These are phyloP conservation scores for Atherinomorus stipes DNA, from an alignment of 2,113 vertebrate species.

Conservation along the genomic window DNA sequence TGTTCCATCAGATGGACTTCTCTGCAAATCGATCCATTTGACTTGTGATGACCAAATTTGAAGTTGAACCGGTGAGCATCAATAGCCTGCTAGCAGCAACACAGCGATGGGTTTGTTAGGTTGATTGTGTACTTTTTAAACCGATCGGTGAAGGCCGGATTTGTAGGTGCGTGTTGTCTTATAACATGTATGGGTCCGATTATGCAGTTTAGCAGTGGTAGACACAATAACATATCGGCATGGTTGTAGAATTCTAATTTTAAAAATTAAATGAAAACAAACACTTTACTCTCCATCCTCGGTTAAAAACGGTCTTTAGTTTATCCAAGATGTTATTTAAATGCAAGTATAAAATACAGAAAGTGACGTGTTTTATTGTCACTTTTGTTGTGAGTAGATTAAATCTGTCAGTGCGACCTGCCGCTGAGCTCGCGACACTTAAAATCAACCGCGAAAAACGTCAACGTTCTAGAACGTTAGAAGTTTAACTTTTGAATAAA, in stretches of 20 bases:
- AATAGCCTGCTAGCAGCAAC: neutral
- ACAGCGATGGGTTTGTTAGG: neutral
- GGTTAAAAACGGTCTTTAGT: no score
- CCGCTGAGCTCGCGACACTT: slow-evolving; percentile 27
- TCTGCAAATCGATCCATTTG: neutral
- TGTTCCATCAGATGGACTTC: neutral
- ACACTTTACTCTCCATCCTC: no score
- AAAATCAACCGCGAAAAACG: slow-evolving; percentile 10
- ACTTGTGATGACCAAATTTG: neutral
- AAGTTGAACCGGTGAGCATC: slow-evolving; percentile 42
- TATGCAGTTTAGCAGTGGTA: neutral
- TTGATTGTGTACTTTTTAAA: neutral
- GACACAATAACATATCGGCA: neutral
- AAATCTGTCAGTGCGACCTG: no score
- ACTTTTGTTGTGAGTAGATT: no score
- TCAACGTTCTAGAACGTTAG: neutral
- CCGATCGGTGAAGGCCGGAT: no score
- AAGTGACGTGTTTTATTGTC: no score
- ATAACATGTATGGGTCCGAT: neutral
- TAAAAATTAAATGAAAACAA: neutral
- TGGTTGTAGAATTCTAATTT: neutral
- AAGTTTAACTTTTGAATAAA: slow-evolving; percentile 7
- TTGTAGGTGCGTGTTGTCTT: neutral
- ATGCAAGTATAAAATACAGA: no score
- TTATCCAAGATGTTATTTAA: no score